These are phyloP conservation scores for Melieria omissa DNA, from an alignment of 2,888 invertebrate genomes.

Conservation along the genomic window DNA sequence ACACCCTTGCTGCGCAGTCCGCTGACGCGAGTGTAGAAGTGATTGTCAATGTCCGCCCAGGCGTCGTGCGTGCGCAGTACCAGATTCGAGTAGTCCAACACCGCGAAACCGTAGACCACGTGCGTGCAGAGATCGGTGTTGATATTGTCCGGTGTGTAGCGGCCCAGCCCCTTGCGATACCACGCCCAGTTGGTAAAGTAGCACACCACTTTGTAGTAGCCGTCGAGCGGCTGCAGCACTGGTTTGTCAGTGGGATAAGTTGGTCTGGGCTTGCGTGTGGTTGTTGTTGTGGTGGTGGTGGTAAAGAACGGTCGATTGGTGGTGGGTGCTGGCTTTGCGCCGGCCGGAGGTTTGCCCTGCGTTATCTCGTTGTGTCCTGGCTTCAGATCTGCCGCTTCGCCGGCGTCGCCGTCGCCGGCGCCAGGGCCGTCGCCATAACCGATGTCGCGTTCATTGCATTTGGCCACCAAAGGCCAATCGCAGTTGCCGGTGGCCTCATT, in stretches of 20 bases:
- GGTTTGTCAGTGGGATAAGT: conserved; percentile 60
- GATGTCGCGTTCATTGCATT: conserved; percentile 67
- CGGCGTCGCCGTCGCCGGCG: conserved; percentile 34
- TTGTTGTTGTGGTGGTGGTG: conserved; percentile 55
- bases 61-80: conserved; percentile 86
- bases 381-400: conserved; percentile 33
- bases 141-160: conserved; percentile 87
- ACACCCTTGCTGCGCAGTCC: conserved; percentile 81
- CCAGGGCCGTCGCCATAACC: conserved; percentile 29
- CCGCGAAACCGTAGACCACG: conserved; percentile 92
- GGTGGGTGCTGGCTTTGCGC: conserved; percentile 51
- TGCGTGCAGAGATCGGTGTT: conserved; percentile 91
- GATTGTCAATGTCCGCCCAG: conserved; percentile 90
- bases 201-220: conserved; percentile 84
- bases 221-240: conserved; percentile 69
- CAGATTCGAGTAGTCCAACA: conserved; percentile 83
- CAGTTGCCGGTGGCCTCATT: conserved; percentile 76
- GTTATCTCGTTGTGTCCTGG: conserved; percentile 36
- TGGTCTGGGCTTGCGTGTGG: conserved; percentile 56
- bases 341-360: conserved; percentile 43
- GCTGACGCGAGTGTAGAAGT: conserved; percentile 86
- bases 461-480: conserved; percentile 78
- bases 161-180: conserved; percentile 85
- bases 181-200: conserved; percentile 96
- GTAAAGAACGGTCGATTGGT: conserved; percentile 33